Base-by-base conservation (phyloP, 2,113 vertebrate genomes). In the Chinchilla lanigera region DNA sequence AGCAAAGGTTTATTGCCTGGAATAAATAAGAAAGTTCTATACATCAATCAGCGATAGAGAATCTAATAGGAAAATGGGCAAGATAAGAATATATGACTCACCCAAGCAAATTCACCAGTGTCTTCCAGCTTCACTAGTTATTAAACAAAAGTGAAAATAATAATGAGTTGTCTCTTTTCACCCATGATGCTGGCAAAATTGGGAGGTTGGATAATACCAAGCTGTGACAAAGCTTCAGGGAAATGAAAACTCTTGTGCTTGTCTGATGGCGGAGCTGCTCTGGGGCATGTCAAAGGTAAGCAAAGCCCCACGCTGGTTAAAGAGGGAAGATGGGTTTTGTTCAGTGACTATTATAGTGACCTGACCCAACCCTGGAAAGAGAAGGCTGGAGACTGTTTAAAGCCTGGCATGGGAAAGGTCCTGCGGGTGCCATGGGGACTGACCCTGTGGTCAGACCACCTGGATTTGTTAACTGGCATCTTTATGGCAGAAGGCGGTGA, bases 21-120 rank as follows among this genome's bases (percentile, higher is more conserved):
- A 86, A 89, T 35, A 67, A 38, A 47, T 4, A 82, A 54, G 33
- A 73, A 80, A 95, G 35, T 89, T 19, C 80, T 81, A 82, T 1
- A 38, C 63, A 41, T 75, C 84, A 89, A 52, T 82, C 63, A 86
- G 80, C 58, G 81, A 77, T 83, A 78, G 28, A 88, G 65, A 93
- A 80, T 67, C 33, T 16, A 35, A 54, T 4, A 91, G 78, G 69
- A 65, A 92, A 80, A 89, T 7, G 33, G 47, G 8, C 69, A 52
- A 73, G 89, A 38, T 91, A 77, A 30, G 30, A 92, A 78, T 44
- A 61, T 47, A n/a, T 22, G 41, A 87, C 33, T 93, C 10, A 50
- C 16, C 47, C 5, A 71, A 80, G 69, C 67, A 63, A 94, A 84
- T 20, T 13, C 20, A 44, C n/a, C 61, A 38, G 17, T 41, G 85